These are phyloP conservation scores for Hemiprocne comata DNA, from an alignment of 2,113 vertebrate genomes.

Conservation along the genomic window DNA sequence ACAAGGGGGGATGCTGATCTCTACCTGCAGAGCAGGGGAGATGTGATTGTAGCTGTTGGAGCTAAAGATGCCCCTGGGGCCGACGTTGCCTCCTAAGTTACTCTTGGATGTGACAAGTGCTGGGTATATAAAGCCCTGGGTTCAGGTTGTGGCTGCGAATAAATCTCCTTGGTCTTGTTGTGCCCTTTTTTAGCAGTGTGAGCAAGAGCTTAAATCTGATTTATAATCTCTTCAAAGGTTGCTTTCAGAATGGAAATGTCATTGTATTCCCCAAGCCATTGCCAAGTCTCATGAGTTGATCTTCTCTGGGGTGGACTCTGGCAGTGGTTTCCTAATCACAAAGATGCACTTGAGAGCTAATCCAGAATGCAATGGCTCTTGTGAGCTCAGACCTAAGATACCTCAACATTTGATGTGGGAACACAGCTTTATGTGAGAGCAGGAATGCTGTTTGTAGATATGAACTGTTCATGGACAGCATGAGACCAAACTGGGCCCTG, in stretches of 20 bases:
- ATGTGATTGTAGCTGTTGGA: accelerated
- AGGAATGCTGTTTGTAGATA: accelerated
- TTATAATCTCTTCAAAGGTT: neutral
- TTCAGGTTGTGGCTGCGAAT: neutral
- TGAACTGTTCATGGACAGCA: accelerated
- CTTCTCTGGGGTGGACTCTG: neutral
- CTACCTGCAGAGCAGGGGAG: accelerated
- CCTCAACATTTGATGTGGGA: accelerated
- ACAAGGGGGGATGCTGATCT: accelerated
- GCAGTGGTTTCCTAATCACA: accelerated
- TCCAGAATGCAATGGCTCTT: accelerated
- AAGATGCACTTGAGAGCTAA: accelerated
- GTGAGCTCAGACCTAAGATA: neutral
- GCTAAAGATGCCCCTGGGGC: accelerated
- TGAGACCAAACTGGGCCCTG: accelerated
- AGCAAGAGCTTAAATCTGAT: neutral
- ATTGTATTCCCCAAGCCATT: accelerated
- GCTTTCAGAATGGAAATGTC: neutral
- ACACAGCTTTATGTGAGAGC: neutral
- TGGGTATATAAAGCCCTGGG: neutral
- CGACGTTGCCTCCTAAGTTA: accelerated
- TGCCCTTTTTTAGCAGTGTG: neutral
- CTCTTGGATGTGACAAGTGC: accelerated
- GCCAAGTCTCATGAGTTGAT: neutral
- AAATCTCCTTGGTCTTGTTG: neutral